phyloP scores from a whole-genome alignment of 2,113 vertebrate species.

The Pholis gunnellus region DNA sequence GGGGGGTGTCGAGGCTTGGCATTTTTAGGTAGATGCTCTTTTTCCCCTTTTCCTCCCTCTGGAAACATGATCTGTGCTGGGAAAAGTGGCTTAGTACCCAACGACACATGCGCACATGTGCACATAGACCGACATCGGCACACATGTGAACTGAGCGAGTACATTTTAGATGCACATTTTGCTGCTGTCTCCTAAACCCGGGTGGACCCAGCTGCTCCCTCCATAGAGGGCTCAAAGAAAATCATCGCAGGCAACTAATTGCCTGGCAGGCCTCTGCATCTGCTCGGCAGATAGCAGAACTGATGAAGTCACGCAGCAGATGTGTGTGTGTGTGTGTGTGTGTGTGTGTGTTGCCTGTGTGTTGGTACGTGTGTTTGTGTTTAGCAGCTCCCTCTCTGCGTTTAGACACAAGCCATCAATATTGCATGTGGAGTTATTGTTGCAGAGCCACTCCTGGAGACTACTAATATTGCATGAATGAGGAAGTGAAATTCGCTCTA shows the following conservation, averaged over 20 bases:
- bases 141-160: constrained; percentile 31
- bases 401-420: constrained; percentile 74
- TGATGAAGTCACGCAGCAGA: constrained; percentile 83
- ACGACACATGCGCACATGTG: constrained; percentile 18
- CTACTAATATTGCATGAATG: constrained; percentile 63
- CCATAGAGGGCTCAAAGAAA: constrained; percentile 79
- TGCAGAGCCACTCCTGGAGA: constrained; percentile 62
- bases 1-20: constrained; percentile 45
- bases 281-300: constrained; percentile 79
- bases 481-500: constrained; percentile 63
- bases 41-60: constrained; percentile 40
- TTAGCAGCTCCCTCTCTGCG: constrained; percentile 51
- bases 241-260: constrained; percentile 83
- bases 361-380: constrained; percentile 39
- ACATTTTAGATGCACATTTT: constrained; percentile 62
- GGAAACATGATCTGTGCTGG: constrained; percentile 64
- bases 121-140: constrained; percentile 1
- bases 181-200: constrained; percentile 51
- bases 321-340: constrained; percentile 57
- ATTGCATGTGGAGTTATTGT: constrained; percentile 71
- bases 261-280: constrained; percentile 83
- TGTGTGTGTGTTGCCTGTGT: constrained; percentile 34
- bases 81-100: constrained; percentile 32
- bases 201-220: constrained; percentile 80
- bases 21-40: constrained; percentile 50